phyloP scores from a whole-genome alignment of 2,888 invertebrate genomes.

The Agelastica alni region DNA sequence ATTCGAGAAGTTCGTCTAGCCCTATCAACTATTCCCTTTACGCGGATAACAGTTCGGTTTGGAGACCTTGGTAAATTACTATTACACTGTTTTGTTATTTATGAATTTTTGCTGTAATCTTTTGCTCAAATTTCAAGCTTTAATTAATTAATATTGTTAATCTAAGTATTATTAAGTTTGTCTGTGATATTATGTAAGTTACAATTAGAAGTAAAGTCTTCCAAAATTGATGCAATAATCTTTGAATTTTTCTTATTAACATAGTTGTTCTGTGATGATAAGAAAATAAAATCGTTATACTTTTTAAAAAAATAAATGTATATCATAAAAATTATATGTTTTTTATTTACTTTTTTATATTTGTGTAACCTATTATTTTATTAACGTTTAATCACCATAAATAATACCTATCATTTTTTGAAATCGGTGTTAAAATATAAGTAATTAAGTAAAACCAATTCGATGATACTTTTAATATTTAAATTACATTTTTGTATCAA shows the following conservation, averaged over 20 bases:
- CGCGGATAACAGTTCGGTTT: conserved; percentile 57
- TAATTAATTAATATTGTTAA: conserved; percentile 29
- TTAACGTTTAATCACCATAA: no score
- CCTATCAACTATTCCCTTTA: conserved; percentile 52
- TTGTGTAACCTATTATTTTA: no score
- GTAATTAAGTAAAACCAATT: no score
- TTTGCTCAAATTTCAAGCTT: conserved; percentile 31
- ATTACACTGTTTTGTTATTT: conserved; percentile 7
- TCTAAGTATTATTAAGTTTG: conserved; percentile 11
- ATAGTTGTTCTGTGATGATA: neutral
- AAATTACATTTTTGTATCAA: no score
- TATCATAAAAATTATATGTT: no score
- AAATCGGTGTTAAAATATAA: no score
- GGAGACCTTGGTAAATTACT: conserved; percentile 62
- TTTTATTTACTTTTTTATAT: no score
- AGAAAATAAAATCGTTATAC: neutral
- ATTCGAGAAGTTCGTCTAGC: conserved; percentile 58
- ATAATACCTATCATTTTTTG: no score
- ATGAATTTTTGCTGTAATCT: conserved; percentile 16
- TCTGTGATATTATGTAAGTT: conserved; percentile 6
- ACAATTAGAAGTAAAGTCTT: conserved; percentile 10
- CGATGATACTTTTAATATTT: no score
- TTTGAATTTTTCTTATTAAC: neutral
- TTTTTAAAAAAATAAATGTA: conserved; percentile 4
- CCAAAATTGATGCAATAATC: conserved; percentile 11